Conservation (phyloP, 1,140 invertebrate species). For the Parasteatoda tepidariorum region DNA sequence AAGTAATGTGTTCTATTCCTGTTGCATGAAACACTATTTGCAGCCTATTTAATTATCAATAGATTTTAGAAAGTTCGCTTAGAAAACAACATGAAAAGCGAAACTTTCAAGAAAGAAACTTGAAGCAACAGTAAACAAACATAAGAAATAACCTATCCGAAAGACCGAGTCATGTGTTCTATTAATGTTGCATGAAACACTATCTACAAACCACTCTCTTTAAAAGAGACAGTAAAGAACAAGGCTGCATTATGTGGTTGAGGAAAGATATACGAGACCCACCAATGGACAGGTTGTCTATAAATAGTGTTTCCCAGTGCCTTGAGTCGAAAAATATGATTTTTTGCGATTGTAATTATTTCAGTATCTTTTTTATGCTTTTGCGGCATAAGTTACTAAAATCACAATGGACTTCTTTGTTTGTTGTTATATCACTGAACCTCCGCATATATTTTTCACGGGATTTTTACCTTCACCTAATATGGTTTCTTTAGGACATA, state of each 20-base stretch:
- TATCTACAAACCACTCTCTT: slow-evolving; percentile 3
- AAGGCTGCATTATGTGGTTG: neutral
- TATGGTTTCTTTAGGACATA: neutral
- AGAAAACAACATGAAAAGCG: no score
- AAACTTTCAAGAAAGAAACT: no score
- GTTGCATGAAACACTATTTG: no score
- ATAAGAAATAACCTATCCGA: no score
- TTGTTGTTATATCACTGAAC: neutral
- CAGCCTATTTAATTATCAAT: no score
- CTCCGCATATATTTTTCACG: neutral
- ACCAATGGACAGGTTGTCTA: slow-evolving; percentile 19
- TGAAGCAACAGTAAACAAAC: no score
- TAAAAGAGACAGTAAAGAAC: neutral
- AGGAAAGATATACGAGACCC: neutral
- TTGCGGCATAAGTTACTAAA: neutral
- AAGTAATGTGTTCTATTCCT: no score
- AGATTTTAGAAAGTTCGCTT: no score
- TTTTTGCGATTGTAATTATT: neutral
- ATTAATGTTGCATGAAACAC: neutral
- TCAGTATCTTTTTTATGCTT: neutral
- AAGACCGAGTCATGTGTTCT: neutral
- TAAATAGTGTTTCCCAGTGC: neutral
- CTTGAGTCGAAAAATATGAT: neutral
- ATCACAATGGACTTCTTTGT: neutral
- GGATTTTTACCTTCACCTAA: neutral